These are phyloP conservation scores for Hipparchia sbordonii DNA, from an alignment of 2,888 invertebrate species.

Conservation along the genomic window DNA sequence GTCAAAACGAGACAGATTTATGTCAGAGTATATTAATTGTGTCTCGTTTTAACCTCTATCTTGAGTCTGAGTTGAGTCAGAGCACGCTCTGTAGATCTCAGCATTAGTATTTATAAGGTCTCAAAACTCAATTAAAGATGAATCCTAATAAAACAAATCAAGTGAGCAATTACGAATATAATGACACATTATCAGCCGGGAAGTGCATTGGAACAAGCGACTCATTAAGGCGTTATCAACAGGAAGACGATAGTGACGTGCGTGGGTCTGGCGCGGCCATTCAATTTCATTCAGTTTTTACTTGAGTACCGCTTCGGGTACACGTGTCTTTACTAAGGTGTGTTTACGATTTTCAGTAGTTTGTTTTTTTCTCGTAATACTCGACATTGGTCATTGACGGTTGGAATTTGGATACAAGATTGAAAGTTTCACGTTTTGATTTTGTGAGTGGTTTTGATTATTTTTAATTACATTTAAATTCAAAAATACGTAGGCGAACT, in stretches of 20 bases:
- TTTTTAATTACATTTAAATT: not conserved
- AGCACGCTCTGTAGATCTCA: no score
- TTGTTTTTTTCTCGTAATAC: slow-evolving; percentile 5
- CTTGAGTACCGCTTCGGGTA: slow-evolving; percentile 58
- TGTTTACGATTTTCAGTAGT: slow-evolving; percentile 15
- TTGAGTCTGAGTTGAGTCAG: no score
- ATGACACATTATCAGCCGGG: slow-evolving; percentile 30
- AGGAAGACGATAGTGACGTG: slow-evolving; percentile 65
- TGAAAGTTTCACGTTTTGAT: not conserved
- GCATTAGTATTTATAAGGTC: no score
- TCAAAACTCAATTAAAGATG: not conserved
- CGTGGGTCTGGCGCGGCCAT: slow-evolving; percentile 45
- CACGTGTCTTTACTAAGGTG: slow-evolving; percentile 53
- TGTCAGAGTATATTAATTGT: no score
- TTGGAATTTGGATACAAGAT: not conserved
- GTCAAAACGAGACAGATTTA: no score
- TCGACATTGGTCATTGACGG: no score
- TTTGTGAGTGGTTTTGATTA: slow-evolving; percentile 1
- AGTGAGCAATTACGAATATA: slow-evolving; percentile 15
- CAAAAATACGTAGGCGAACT: no score
- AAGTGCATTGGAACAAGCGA: slow-evolving; percentile 37
- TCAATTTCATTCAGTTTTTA: slow-evolving; percentile 75
- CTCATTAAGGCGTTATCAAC: slow-evolving; percentile 61
- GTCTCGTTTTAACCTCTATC: no score
- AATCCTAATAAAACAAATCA: slow-evolving; percentile 11